Evolutionary conservation across 2,113 vertebrate species (phyloP).

Genomic region (Periophthalmus modestus): DNA sequence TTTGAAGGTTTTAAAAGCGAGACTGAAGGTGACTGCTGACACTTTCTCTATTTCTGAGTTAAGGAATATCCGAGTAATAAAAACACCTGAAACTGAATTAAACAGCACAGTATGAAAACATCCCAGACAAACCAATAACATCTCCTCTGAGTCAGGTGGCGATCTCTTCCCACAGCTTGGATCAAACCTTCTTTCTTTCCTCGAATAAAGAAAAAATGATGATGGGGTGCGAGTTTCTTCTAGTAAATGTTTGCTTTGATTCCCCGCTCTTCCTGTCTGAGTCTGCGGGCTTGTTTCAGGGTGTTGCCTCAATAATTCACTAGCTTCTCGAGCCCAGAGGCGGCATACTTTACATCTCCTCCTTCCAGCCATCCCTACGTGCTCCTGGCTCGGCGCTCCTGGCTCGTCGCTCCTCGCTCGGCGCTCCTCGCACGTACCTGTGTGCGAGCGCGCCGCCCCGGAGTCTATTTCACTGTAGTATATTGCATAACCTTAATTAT

Average conservation of each 20-base stretch:
- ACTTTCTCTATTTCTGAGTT: no score
- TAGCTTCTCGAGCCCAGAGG: slow-evolving; percentile 41
- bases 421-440: background rate
- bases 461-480: slow-evolving; percentile 36
- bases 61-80: no score
- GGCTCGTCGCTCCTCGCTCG: background rate
- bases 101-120: no score
- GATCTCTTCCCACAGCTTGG: no score
- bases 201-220: background rate
- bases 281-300: slow-evolving; percentile 48
- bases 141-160: no score
- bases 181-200: no score
- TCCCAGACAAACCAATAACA: no score
- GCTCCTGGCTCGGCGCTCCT: background rate
- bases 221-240: background rate
- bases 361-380: slow-evolving; percentile 19
- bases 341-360: slow-evolving; percentile 30
- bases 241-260: background rate
- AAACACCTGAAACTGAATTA: no score
- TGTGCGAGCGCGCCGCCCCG: slow-evolving; percentile 1
- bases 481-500: slow-evolving; percentile 70
- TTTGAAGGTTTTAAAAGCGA: no score
- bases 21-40: no score
- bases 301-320: slow-evolving; percentile 58
- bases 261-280: slow-evolving; percentile 6